Percentiles rank a stretch among this genome's conserved stretches.
phyloP scores from a whole-genome alignment of 30 jellyfish, hydroid and myxozoan genomes.

The Sanderia malayensis region DNA sequence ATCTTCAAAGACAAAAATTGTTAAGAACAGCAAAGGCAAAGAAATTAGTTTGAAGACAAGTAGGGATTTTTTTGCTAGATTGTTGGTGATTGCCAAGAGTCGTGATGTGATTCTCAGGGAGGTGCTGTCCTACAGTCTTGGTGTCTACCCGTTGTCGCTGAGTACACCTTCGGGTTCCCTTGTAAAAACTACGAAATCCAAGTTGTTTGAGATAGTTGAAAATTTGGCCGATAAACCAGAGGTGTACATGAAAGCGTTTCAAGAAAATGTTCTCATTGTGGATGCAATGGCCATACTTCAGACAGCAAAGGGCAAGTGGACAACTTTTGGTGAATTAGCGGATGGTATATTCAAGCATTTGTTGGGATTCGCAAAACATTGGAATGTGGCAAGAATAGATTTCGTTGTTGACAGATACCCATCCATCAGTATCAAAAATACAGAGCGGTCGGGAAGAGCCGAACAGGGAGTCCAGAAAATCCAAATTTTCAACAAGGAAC shows the following conservation, averaged over 20 bases:
- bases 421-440: conserved; percentile 7
- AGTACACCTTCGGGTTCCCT: neutral
- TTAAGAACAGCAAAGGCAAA: conserved; percentile 1
- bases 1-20: neutral
- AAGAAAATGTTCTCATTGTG: neutral
- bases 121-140: conserved; percentile 2
- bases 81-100: conserved; percentile 4
- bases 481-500: neutral
- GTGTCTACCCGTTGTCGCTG: neutral
- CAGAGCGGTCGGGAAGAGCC: conserved; percentile 28
- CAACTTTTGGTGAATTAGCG: neutral
- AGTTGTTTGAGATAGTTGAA: neutral
- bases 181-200: neutral
- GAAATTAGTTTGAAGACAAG: neutral
- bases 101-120: conserved; percentile 3
- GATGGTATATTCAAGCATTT: neutral
- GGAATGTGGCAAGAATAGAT: neutral
- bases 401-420: conserved; percentile 30
- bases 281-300: neutral
- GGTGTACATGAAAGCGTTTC: no score
- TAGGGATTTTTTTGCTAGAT: neutral
- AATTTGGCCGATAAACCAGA: neutral
- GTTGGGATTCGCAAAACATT: neutral
- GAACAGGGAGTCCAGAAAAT: conserved; percentile 5
- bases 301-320: neutral